phyloP scores from a whole-genome alignment of 1,140 invertebrate genomes.

The Danaus plexippus region DNA sequence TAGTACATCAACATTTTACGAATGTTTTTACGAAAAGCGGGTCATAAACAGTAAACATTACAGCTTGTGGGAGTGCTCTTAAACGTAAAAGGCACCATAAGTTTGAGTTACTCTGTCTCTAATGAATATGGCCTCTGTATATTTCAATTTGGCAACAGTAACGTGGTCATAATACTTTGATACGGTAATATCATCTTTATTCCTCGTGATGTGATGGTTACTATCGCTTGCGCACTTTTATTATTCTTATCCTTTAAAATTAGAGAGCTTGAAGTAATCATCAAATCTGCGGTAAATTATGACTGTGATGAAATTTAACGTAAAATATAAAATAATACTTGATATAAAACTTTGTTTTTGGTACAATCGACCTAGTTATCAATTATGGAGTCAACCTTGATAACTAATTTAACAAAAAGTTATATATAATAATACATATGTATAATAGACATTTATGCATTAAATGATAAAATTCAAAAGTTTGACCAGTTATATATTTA shows the following conservation, averaged over 20 bases:
- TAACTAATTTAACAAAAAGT: background rate
- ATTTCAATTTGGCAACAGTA: conserved; percentile 44
- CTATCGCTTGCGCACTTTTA: too few species aligned
- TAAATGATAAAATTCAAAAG: too few species aligned
- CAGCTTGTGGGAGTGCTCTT: conserved; percentile 36
- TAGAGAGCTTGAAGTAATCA: too few species aligned
- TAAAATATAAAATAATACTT: too few species aligned
- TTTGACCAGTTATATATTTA: too few species aligned
- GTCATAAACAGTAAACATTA: conserved; percentile 19
- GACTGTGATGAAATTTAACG: too few species aligned
- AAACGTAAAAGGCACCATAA: conserved; percentile 52
- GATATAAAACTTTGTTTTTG: too few species aligned
- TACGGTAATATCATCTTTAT: conserved; percentile 1
- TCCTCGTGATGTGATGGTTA: too few species aligned
- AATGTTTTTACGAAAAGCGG: conserved; percentile 21
- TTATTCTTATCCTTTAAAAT: too few species aligned
- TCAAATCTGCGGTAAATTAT: too few species aligned
- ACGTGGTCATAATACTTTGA: conserved; percentile 7
- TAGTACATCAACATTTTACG: conserved; percentile 6
- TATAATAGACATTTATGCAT: too few species aligned
- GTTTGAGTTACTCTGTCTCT: conserved; percentile 48
- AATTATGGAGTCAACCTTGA: background rate
- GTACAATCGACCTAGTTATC: too few species aligned
- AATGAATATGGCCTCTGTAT: conserved; percentile 57
- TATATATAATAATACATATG: conserved; percentile 1